phyloP scores from a whole-genome alignment of 2,113 vertebrate genomes.

The Calcarius ornatus region DNA sequence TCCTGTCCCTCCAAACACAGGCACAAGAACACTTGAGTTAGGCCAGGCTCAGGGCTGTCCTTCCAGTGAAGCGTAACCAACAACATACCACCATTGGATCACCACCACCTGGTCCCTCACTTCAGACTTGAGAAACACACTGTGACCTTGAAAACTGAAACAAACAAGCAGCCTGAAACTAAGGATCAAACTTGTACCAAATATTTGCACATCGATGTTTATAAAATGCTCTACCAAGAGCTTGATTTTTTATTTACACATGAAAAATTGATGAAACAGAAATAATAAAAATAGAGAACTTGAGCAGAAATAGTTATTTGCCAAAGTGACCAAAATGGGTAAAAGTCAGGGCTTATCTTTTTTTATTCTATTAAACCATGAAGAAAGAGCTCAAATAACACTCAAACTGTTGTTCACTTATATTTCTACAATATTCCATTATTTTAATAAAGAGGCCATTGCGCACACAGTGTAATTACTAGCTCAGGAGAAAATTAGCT shows the following conservation, averaged over 20 bases:
- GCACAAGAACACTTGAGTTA: not conserved
- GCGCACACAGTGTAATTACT: not conserved
- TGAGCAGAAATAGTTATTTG: not conserved
- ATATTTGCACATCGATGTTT: not conserved
- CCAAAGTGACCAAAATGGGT: not conserved
- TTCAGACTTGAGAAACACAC: not conserved
- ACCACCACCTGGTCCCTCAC: not conserved
- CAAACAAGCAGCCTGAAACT: not conserved
- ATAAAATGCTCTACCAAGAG: not conserved
- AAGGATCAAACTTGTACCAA: not conserved
- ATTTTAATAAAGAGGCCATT: slow-evolving; percentile 18
- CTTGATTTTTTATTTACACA: not conserved
- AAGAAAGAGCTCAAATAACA: not conserved
- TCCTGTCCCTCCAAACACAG: not conserved
- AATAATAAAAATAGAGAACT: not conserved
- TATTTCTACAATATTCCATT: not conserved
- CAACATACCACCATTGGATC: not conserved
- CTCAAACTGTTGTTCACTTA: not conserved
- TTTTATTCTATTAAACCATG: not conserved
- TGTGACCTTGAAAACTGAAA: not conserved
- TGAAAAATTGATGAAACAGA: not conserved
- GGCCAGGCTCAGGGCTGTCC: not conserved
- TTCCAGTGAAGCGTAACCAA: not conserved
- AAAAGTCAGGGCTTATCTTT: not conserved
- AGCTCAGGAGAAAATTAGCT: slow-evolving; percentile 27